Evolutionary conservation across 2,797 vertebrate genomes (phyloP), one percentile per base, ranked within the genome.

Genomic region (Cuniculus paca): DNA sequence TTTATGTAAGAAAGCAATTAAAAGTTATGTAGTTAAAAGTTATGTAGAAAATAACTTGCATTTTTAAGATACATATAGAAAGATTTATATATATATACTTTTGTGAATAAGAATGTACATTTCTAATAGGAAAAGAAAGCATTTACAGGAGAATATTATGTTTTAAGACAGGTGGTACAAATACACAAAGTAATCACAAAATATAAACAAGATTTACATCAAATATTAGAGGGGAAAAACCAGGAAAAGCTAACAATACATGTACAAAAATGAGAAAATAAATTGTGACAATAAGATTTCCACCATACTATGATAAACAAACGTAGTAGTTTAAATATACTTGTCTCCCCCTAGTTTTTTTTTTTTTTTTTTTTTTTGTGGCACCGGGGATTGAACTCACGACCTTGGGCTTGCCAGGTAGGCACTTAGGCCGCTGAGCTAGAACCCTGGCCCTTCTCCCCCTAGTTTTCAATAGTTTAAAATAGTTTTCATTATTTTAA

Each of bases 121-220:
- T 90, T 1, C 14, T 52, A 79, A 36, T 1, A 85, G 26, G 39
- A 80, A 86, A 74, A 48, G 60, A 65, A 48, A 65, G 11, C 12
- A 68, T 36, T 39, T 70, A 63, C 52, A 81, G 6, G 26, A 90
- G 10, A 90, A 10, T 79, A 81, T 31, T 68, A 78, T 3, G 19
- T 39, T 87, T 92, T 82, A 95, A 94, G 19, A 48, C 39, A 94
- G 90, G 60, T 61, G 36, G 48, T 86, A 61, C 26, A 79, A 79
- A 61, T 77, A 90, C 54, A 52, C 4, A 81, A 81, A 80, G 2
- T 26, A 80, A 81, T 61, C 8, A 58, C 48, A 75, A 63, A 88
- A 74, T 86, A 90, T 70, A 83, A 65, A 24, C 0, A 88, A 87
- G 56, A 92, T 58, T 74, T 95, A 63, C 8, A 31, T 79, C 8